These are phyloP conservation scores for Austrolebias charrua DNA, from an alignment of 2,797 vertebrate species.

Conservation along the genomic window DNA sequence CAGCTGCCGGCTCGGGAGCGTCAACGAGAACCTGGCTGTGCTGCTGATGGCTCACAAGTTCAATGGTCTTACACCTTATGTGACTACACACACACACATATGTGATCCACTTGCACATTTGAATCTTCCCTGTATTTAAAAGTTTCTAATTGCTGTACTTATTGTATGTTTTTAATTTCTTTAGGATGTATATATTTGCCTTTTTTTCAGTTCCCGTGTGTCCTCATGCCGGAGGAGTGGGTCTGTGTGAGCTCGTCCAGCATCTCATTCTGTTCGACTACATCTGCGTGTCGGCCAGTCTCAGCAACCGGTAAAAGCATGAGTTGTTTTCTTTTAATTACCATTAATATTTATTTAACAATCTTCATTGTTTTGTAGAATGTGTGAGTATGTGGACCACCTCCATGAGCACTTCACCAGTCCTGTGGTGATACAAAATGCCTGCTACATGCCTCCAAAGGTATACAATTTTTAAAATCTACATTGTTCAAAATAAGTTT, in stretches of 20 bases:
- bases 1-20: conserved; percentile 87
- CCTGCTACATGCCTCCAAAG: conserved; percentile 83
- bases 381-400: conserved; percentile 89
- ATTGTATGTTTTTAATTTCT: too few relatives aligned
- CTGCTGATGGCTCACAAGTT: conserved; percentile 88
- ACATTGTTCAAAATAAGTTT: background rate
- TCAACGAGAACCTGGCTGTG: conserved; percentile 87
- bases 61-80: conserved; percentile 49
- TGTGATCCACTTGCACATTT: too few relatives aligned
- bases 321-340: background rate
- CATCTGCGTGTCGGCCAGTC: conserved; percentile 76
- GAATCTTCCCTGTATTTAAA: too few relatives aligned
- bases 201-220: conserved; percentile 81
- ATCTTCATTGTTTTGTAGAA: conserved; percentile 63
- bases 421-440: conserved; percentile 79
- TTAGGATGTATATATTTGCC: too few relatives aligned
- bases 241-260: conserved; percentile 85
- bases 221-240: conserved; percentile 85
- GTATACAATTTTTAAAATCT: conserved; percentile 52
- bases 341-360: background rate
- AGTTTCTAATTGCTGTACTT: too few relatives aligned
- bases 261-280: conserved; percentile 85
- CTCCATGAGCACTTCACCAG: conserved; percentile 87
- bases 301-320: conserved; percentile 74
- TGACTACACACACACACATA: too few relatives aligned